A percentile compares a stretch with the other conserved stretches of the same genome.
Conservation (phyloP, 2,113 vertebrate species). For the Vicugna pacos region DNA sequence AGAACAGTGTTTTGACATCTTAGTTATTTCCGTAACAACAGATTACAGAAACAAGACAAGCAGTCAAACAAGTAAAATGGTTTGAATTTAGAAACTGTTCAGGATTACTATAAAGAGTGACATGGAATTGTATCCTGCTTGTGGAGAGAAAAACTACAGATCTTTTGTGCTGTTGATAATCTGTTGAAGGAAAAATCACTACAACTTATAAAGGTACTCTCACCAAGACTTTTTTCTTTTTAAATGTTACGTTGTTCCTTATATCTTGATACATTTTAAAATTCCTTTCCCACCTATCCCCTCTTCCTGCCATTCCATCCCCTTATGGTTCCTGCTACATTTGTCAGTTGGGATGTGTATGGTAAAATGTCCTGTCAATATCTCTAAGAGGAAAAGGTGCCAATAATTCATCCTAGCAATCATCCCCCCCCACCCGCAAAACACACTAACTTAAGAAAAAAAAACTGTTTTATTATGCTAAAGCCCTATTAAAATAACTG, state of each 20-base stretch:
- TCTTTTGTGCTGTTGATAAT: background rate
- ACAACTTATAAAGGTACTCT: background rate
- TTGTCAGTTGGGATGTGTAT: background rate
- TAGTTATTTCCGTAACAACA: conserved; percentile 87
- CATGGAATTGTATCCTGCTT: background rate
- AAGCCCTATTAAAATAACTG: background rate
- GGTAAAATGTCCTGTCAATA: background rate
- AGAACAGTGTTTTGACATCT: conserved; percentile 83
- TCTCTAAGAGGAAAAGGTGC: background rate
- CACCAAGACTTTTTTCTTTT: background rate
- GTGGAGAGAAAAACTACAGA: background rate
- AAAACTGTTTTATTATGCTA: background rate
- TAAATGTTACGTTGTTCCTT: background rate
- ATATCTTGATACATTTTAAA: background rate
- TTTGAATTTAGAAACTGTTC: background rate
- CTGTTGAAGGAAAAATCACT: background rate
- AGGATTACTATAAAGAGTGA: background rate
- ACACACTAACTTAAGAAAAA: background rate
- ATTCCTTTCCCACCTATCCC: background rate
- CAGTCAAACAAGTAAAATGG: conserved; percentile 30
- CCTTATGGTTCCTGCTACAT: background rate
- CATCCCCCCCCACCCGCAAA: background rate
- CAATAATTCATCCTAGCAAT: background rate
- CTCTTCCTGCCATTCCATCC: background rate
- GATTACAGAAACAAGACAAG: conserved; percentile 68